These are phyloP conservation scores for Hypsibius dujardini DNA, from an alignment of 1,140 invertebrate species.

Conservation along the genomic window DNA sequence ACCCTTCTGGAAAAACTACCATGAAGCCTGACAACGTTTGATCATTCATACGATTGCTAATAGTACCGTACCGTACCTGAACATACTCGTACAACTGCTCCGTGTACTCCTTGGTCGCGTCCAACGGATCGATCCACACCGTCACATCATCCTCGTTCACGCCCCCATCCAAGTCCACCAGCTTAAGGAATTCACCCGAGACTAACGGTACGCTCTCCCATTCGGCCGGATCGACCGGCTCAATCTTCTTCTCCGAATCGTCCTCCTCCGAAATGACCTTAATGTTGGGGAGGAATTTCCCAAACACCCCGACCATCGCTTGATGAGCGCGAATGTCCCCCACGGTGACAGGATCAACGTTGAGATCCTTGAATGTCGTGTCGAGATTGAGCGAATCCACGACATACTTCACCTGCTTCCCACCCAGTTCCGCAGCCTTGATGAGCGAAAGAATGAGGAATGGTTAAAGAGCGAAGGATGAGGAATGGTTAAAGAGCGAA, in stretches of 20 bases:
- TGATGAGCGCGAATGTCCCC: constrained; percentile 75
- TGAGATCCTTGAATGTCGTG: constrained; percentile 53
- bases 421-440: constrained; percentile 56
- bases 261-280: no score
- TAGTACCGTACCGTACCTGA: no score
- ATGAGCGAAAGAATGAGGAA: no score
- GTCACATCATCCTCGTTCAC: constrained; percentile 34
- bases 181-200: constrained; percentile 20
- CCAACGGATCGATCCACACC: constrained; percentile 78
- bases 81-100: constrained; percentile 29
- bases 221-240: constrained; percentile 28
- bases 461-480: no score
- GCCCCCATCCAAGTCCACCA: constrained; percentile 28
- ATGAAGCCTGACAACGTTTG: no score
- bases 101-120: constrained; percentile 95
- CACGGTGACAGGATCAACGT: constrained; percentile 64
- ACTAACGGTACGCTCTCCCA: constrained; percentile 16
- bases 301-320: no score
- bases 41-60: no score
- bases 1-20: no score
- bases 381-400: constrained; percentile 41
- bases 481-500: no score
- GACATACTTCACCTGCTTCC: constrained; percentile 49
- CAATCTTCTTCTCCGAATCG: no score
- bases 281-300: no score